Percentiles rank a stretch among this genome's conserved stretches.
These are phyloP conservation scores for Ormyrus nitidulus DNA, from an alignment of 2,888 invertebrate species.

Conservation along the genomic window DNA sequence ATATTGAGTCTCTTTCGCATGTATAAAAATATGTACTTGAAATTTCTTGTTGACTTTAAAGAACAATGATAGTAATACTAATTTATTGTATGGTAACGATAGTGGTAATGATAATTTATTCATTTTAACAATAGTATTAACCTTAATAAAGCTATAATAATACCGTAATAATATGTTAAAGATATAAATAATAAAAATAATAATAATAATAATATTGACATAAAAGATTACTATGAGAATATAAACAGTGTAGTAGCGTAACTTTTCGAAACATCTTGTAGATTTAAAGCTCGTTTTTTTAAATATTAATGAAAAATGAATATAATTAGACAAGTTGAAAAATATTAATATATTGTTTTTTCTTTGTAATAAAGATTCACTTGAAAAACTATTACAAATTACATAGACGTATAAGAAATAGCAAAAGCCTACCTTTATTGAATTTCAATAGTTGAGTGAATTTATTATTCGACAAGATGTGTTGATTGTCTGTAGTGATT, in stretches of 20 bases:
- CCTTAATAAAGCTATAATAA: slow-evolving; percentile 8
- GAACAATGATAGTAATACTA: slow-evolving; percentile 20
- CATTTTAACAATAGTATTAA: slow-evolving; percentile 30
- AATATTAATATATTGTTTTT: neutral
- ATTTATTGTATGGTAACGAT: slow-evolving; percentile 1
- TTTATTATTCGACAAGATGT: too few relatives aligned
- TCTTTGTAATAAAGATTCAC: too few relatives aligned
- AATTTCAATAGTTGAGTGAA: too few relatives aligned
- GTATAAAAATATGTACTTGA: slow-evolving; percentile 55
- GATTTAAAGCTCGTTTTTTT: slow-evolving; percentile 58
- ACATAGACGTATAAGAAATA: neutral
- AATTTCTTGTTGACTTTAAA: slow-evolving; percentile 67
- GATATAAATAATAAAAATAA: slow-evolving; percentile 24
- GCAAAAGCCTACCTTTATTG: too few relatives aligned
- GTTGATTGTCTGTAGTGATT: too few relatives aligned
- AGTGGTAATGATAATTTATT: neutral
- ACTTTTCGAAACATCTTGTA: slow-evolving; percentile 63
- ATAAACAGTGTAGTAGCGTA: slow-evolving; percentile 41
- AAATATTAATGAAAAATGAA: slow-evolving; percentile 44
- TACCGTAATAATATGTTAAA: slow-evolving; percentile 6
- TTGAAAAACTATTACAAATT: neutral
- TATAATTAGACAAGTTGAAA: slow-evolving; percentile 49
- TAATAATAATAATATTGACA: slow-evolving; percentile 36
- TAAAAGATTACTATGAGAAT: slow-evolving; percentile 23
- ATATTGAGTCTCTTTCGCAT: slow-evolving; percentile 12